These are phyloP conservation scores for Girardinichthys multiradiatus DNA, from an alignment of 2,113 vertebrate genomes.

Conservation along the genomic window DNA sequence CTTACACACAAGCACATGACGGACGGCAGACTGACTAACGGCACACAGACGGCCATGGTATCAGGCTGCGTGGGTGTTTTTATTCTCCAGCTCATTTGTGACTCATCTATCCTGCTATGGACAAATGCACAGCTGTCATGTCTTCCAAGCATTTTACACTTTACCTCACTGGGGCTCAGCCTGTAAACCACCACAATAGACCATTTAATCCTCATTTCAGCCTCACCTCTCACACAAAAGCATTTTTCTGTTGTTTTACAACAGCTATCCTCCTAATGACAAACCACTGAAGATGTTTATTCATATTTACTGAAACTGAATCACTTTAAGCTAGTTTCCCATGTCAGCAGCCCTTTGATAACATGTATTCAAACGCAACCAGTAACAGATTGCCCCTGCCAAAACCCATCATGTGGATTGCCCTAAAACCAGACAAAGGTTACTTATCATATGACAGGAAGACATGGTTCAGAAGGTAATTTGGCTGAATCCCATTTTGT, in stretches of 20 bases:
- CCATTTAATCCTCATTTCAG: neutral
- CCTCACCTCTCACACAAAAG: neutral
- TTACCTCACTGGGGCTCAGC: neutral
- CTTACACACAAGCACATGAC: constrained; percentile 38
- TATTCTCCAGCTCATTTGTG: constrained; percentile 25
- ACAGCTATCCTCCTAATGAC: neutral
- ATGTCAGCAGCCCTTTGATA: neutral
- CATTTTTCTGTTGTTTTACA: neutral
- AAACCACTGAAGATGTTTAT: constrained; percentile 15
- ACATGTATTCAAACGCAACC: neutral
- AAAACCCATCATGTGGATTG: constrained; percentile 51
- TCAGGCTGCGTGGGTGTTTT: constrained; percentile 6
- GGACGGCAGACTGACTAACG: constrained; percentile 44
- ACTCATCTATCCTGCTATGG: constrained; percentile 31
- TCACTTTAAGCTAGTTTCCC: constrained; percentile 3
- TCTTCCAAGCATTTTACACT: neutral
- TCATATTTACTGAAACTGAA: constrained; percentile 35
- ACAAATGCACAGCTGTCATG: constrained; percentile 23
- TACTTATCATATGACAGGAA: constrained; percentile 60
- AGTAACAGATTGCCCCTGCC: constrained; percentile 38
- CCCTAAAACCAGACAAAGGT: constrained; percentile 50
- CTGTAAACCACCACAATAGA: neutral
- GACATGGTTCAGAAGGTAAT: constrained; percentile 46
- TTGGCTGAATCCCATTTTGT: no score
- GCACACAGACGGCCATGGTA: constrained; percentile 53